Base-by-base conservation (phyloP, 1,140 invertebrate genomes). In the Andrena cerasifolii region DNA sequence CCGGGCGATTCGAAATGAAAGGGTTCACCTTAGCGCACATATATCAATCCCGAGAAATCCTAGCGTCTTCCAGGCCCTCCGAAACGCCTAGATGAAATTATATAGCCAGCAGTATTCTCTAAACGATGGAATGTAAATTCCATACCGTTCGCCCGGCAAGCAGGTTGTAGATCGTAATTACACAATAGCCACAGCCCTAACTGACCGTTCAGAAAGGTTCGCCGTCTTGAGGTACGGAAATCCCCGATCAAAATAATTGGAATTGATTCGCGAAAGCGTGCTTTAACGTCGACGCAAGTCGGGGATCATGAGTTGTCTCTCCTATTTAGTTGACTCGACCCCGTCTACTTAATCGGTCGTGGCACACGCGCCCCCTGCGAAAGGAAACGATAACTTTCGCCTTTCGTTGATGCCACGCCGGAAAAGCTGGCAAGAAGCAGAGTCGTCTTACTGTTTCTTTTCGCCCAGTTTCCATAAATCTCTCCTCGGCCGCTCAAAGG, bases 241-340 rank as follows among this genome's bases (percentile, higher is more conserved):
- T 82, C 62, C 73, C 86, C 84, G 74, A 89, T 91, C 87, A 86
- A 86, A 89, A 87, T 89, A 85, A 90, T 89, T 89, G 80, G 83
- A 89, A 90, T 89, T 89, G 88, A 90, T 89, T 89, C 84, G 67
- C 53, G 31, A 28, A 67, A 70, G 0, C 58, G 28, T 36, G 28
- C 36, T 70, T 43, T 8, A 58, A 58, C 53, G 36, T 24, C 21
- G 0, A 24, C 47, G 4, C 5, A 16, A 5, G 3, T n/a, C n/a
- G n/a, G n/a, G n/a, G n/a, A n/a, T n/a, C n/a, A n/a, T n/a, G n/a
- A n/a, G n/a, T n/a, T 54, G n/a, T 54, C 21, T 21, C 6, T 54
- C 12, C 12, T 56, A 24, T 21, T 56, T 4, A 12, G 31, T 70
- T 18, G 6, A 33, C 2, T 43, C 18, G n/a, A n/a, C 21, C 4